Percentiles rank a stretch among this genome's conserved stretches.
phyloP scores from a whole-genome alignment of 2,797 vertebrate species.

The Leptatherina wallacei region DNA sequence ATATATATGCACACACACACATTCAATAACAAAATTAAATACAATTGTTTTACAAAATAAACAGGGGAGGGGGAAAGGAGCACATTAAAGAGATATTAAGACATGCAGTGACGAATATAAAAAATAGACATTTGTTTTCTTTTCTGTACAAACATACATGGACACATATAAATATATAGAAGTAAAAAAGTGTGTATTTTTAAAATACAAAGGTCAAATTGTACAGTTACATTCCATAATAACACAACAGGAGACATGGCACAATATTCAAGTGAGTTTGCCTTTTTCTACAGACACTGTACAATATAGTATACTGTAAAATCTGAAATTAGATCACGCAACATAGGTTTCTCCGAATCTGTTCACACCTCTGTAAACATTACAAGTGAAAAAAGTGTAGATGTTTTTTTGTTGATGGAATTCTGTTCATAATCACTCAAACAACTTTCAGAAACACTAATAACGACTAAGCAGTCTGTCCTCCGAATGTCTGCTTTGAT shows the following conservation, averaged over 20 bases:
- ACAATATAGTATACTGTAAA: conserved; percentile 87
- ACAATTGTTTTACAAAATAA: conserved; percentile 74
- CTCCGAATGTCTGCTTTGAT: conserved; percentile 42
- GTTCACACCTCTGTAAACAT: conserved; percentile 75
- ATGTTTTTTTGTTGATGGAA: conserved; percentile 41
- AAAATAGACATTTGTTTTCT: conserved; percentile 97
- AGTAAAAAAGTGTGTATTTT: conserved; percentile 97
- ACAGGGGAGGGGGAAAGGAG: conserved; percentile 43
- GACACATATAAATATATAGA: conserved; percentile 90
- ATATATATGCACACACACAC: conserved; percentile 39
- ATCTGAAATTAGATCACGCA: conserved; percentile 82
- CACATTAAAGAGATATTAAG: conserved; percentile 70
- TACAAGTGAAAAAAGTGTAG: conserved; percentile 58
- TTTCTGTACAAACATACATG: conserved; percentile 85
- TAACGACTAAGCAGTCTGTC: conserved; percentile 52
- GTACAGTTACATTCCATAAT: conserved; percentile 98
- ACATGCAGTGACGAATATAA: conserved; percentile 90
- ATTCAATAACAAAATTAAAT: conserved; percentile 79
- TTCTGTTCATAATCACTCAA: conserved; percentile 58
- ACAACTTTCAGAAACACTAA: conserved; percentile 45
- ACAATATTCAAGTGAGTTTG: conserved; percentile 90
- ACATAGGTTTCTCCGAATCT: conserved; percentile 75
- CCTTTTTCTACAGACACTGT: conserved; percentile 90
- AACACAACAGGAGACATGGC: conserved; percentile 87
- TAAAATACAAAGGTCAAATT: conserved; percentile 96